Evolutionary conservation across 2,113 vertebrate species (phyloP), one percentile per base, ranked within the genome.

Genomic region (Edolisoma coerulescens): DNA sequence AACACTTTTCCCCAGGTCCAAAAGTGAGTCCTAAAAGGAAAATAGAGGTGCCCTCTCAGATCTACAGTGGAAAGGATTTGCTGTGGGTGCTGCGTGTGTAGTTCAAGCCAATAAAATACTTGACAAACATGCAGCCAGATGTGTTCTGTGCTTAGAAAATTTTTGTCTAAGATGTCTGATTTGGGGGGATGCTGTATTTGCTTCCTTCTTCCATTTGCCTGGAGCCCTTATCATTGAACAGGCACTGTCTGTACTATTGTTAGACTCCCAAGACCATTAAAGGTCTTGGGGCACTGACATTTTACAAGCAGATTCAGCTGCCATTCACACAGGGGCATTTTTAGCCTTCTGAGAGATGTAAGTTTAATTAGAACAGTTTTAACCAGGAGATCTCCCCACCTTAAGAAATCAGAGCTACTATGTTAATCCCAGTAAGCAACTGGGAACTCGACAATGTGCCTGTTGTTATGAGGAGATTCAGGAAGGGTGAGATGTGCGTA

Each of bases 401-500:
- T 89, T 54, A 71, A 91, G 76, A 92, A 95, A 89, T 59, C 16
- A 49, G 80, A 95, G 52, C 64, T 75, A 10, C 75, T 49, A 0
- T 16, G 52, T 78, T 96, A 95, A 94, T 82, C 47, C 80, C 87
- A 81, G 56, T 49, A 81, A 84, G 39, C 80, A 90, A 84, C n/a
- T 75, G 89, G 79, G 71, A 80, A 59, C 47, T 75, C 81, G 64
- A 74, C 80, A 81, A 28, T 0, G 21, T 79, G 70, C 81, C 87
- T 57, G 53, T 83, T 84, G 69, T 69, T 91, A 42, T 0, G 1
- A 18, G 3, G 28, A 67, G 60, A 86, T 78, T 54, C 89, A 89
- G 95, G 87, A 97, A 94, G 94, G 77, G 77, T 57, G 73, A 91
- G 85, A 54, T n/a, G 32, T 37, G 83, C 87, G 84, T 94, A 71